Evolutionary conservation across 2,888 invertebrate species (phyloP), one percentile per base, ranked within the genome.

Genomic region (Alloplasta piceator): DNA sequence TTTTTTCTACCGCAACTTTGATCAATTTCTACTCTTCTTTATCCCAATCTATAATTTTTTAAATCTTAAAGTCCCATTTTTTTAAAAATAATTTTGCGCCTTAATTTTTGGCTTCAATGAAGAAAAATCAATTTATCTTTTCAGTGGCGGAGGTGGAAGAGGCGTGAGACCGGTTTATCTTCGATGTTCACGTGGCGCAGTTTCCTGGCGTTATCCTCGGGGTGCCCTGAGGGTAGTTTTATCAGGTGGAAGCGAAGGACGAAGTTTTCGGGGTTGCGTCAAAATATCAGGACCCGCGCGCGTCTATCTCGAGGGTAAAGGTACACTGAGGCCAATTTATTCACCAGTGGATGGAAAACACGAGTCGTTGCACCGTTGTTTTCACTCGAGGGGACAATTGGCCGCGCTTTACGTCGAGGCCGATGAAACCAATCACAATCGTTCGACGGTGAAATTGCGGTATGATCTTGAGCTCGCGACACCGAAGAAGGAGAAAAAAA

Each of bases 101-200:
- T 26, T 26, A 26, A 26, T 26, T 26, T 26, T 26, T 26, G 26
- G 3, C 3, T 26, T 26, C 3, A 26, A 26, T 26, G 26, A 26
- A 26, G 26, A 26, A 26, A 26, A 26, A 26, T 26, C 26, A 26
- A 50, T 84, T 81, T 89, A 85, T 89, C 91, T 82, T 94, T 94
- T 48, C 93, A 96, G 96, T 89, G 95, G 95, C 6, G 94, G 92
- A 73, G 91, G 92, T 76, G 92, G 94, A 78, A 94, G 95, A 72
- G 96, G 95, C 3, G 96, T 96, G 64, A 95, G 95, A 48, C 96
- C 96, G 0, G 95, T 96, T 48, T 96, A 96, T 92, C 94, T 96
- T 66, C 94, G 96, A 39, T 96, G 96, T 88, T 93, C 95, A 16
- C 95, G 95, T 80, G 96, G 96, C 38, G 92, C 93, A 16, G 94